Conservation (phyloP, 2,113 vertebrate species). For the Apistogramma diplotaenia region DNA sequence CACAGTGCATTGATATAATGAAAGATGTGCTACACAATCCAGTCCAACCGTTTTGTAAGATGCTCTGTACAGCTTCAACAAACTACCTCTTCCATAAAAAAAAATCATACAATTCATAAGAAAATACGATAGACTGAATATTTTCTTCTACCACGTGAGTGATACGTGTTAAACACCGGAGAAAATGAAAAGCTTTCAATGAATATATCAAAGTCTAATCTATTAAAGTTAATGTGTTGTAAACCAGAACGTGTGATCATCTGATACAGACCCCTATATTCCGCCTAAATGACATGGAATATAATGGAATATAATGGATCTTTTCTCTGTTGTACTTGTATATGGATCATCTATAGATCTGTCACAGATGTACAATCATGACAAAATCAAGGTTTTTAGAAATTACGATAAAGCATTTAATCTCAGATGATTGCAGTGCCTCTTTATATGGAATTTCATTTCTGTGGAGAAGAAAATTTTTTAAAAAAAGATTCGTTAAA, state of each 20-base stretch:
- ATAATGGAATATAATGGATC: neutral
- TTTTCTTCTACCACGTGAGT: neutral
- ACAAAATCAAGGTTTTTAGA: too few species aligned
- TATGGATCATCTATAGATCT: neutral
- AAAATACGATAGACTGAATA: neutral
- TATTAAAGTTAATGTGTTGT: neutral
- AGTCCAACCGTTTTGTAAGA: neutral
- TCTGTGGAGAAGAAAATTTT: too few species aligned
- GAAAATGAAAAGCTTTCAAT: neutral
- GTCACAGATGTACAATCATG: neutral
- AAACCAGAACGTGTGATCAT: neutral
- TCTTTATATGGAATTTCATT: too few species aligned
- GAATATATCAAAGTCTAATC: neutral
- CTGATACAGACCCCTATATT: neutral
- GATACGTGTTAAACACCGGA: neutral
- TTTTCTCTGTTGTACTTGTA: neutral
- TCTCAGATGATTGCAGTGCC: too few species aligned
- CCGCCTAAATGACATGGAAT: neutral
- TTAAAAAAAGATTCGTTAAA: too few species aligned
- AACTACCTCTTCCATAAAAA: neutral
- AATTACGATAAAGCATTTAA: too few species aligned
- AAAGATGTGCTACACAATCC: too few species aligned
- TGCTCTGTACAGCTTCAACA: neutral
- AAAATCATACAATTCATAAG: neutral
- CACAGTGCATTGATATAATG: too few species aligned